These are phyloP conservation scores for Gastracanthus pulcherrimus DNA, from an alignment of 2,888 invertebrate genomes.

Conservation along the genomic window DNA sequence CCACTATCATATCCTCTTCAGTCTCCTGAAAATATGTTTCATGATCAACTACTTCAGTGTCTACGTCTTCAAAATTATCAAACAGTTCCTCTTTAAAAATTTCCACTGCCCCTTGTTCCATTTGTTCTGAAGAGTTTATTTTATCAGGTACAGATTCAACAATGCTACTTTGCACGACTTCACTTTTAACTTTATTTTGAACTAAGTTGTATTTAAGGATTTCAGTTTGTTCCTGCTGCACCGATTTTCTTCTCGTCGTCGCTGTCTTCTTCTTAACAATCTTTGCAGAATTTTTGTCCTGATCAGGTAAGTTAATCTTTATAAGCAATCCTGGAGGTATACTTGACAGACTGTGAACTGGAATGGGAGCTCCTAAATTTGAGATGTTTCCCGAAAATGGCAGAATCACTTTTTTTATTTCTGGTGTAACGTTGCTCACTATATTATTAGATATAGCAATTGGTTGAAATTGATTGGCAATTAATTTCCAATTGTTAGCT, in stretches of 20 bases:
- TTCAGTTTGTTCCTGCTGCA: background rate
- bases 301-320: constrained; percentile 74
- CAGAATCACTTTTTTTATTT: constrained; percentile 73
- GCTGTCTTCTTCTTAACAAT: constrained; percentile 54
- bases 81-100: constrained; percentile 15
- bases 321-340: constrained; percentile 75
- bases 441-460: constrained; percentile 70
- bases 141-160: constrained; percentile 36
- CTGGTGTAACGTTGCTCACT: constrained; percentile 64
- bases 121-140: constrained; percentile 5
- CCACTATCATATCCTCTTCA: constrained; percentile 59
- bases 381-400: constrained; percentile 74
- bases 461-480: constrained; percentile 72
- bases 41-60: constrained; percentile 38
- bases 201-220: constrained; percentile 53
- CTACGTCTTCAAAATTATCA: constrained; percentile 24
- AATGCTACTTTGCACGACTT: background rate
- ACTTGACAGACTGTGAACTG: constrained; percentile 74
- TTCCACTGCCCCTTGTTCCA: constrained; percentile 3
- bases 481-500: constrained; percentile 71
- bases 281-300: constrained; percentile 60
- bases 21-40: constrained; percentile 58
- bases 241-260: constrained; percentile 57
- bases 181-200: background rate
- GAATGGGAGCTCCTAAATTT: constrained; percentile 73